These are phyloP conservation scores for Oryzaephilus surinamensis DNA, from an alignment of 1,140 invertebrate genomes.

Conservation along the genomic window DNA sequence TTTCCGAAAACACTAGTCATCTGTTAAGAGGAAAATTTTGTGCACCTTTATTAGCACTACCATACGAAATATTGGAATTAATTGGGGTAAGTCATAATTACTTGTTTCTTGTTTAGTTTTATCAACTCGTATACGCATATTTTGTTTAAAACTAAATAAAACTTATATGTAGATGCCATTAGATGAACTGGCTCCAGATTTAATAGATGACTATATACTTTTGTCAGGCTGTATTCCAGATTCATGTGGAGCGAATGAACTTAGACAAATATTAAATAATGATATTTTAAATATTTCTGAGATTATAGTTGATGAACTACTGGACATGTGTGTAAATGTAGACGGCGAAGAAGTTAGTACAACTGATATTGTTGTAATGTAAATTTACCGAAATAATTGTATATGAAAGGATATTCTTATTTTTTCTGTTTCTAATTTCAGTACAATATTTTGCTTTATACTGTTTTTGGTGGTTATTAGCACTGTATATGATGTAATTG, in stretches of 20 bases:
- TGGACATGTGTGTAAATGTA: too few relatives aligned
- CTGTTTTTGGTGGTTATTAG: background rate
- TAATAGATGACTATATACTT: background rate
- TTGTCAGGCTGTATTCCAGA: background rate
- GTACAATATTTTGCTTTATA: background rate
- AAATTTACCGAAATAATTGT: too few relatives aligned
- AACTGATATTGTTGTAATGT: too few relatives aligned
- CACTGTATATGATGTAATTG: conserved; percentile 1
- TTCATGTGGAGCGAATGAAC: too few relatives aligned
- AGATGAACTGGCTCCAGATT: background rate
- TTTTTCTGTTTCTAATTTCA: background rate
- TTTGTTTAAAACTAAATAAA: background rate
- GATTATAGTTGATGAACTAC: too few relatives aligned
- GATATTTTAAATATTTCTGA: too few relatives aligned
- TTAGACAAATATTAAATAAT: too few relatives aligned
- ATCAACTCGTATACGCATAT: too few relatives aligned
- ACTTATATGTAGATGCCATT: background rate
- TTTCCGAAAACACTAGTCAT: too few relatives aligned
- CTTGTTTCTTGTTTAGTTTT: too few relatives aligned
- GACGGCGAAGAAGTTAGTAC: too few relatives aligned
- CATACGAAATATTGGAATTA: background rate
- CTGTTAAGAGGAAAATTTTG: conserved; percentile 2
- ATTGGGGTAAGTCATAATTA: background rate
- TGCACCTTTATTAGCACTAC: conserved; percentile 1
- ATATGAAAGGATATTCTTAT: too few relatives aligned